Evolutionary conservation across 2,113 vertebrate genomes (phyloP).

Genomic region (Pelecanus crispus): DNA sequence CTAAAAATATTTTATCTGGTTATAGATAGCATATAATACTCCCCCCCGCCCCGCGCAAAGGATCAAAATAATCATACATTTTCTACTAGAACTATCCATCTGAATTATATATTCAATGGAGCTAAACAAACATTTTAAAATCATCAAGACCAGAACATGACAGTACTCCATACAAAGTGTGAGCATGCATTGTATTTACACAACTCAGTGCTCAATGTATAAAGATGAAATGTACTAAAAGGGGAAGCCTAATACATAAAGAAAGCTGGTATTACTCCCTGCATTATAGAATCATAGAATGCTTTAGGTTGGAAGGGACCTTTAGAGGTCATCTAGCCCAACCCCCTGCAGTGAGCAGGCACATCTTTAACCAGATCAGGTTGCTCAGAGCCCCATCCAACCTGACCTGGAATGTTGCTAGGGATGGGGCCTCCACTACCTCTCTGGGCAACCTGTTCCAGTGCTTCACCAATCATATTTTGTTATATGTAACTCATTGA

Average conservation of each 20-base stretch:
- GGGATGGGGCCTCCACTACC: too few species aligned
- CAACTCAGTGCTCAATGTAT: not conserved
- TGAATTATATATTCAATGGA: not conserved
- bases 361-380: too few species aligned
- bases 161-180: not conserved
- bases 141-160: not conserved
- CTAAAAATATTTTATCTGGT: not conserved
- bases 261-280: not conserved
- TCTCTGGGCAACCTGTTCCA: too few species aligned
- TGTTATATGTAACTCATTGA: not conserved
- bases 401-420: too few species aligned
- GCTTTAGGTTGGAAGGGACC: too few species aligned
- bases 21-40: not conserved
- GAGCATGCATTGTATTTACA: not conserved
- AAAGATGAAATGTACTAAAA: not conserved
- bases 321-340: too few species aligned
- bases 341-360: too few species aligned
- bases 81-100: not conserved
- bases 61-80: not conserved
- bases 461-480: too few species aligned
- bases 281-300: too few species aligned
- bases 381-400: too few species aligned
- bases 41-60: fast-evolving
- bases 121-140: not conserved
- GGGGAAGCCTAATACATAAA: not conserved